Conservation (phyloP, 2,113 vertebrate species). For the Lethenteron reissneri region DNA sequence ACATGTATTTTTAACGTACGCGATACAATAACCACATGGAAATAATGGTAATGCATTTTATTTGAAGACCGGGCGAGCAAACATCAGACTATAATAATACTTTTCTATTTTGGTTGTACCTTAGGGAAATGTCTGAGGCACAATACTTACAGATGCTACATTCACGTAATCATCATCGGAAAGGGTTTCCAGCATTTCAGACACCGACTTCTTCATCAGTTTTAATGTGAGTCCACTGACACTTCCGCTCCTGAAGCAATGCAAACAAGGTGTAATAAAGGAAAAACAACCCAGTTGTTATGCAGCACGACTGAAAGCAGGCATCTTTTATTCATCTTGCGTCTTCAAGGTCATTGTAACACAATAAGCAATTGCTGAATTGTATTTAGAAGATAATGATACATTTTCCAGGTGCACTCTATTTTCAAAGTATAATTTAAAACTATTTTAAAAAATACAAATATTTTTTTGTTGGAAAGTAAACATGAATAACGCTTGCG, state of each 20-base stretch:
- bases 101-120: neutral
- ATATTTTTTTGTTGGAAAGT: neutral
- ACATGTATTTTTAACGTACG: neutral
- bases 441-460: neutral
- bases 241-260: constrained; percentile 52
- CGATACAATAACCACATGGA: neutral
- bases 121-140: constrained; percentile 2
- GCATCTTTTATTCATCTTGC: neutral
- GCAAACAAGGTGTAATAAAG: neutral
- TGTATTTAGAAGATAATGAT: neutral
- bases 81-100: neutral
- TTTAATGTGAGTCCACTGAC: constrained; percentile 85
- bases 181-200: constrained; percentile 87
- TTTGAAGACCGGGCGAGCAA: neutral
- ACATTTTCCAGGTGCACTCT: neutral
- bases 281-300: neutral
- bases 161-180: constrained; percentile 97
- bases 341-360: neutral
- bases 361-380: neutral
- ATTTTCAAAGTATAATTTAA: neutral
- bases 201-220: constrained; percentile 76
- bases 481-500: neutral
- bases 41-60: neutral
- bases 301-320: neutral
- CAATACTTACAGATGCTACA: constrained; percentile 75